Conservation (phyloP, 2,888 invertebrate species). For the Drosophila buzzatii region DNA sequence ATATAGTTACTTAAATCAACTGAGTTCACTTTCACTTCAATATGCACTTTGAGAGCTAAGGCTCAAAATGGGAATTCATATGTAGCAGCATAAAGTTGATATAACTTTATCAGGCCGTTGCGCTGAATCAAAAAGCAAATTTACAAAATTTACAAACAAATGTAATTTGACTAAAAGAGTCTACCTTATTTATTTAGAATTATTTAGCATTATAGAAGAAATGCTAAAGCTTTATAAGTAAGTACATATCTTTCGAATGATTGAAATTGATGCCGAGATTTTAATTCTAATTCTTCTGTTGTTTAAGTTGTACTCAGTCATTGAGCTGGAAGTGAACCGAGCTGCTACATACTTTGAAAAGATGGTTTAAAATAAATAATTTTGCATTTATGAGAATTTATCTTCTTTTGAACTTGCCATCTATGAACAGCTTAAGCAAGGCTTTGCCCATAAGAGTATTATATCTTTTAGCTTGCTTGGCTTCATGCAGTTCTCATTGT, state of each 20-base stretch:
- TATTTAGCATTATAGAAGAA: too few relatives aligned
- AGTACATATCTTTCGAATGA: neutral
- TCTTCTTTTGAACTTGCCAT: too few relatives aligned
- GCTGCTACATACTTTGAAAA: neutral
- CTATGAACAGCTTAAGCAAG: neutral
- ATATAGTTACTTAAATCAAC: neutral
- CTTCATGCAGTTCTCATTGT: neutral
- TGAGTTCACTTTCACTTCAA: neutral
- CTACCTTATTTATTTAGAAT: too few relatives aligned
- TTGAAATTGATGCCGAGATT: too few relatives aligned
- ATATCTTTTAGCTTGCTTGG: neutral
- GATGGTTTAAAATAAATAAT: neutral
- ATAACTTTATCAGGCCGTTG: too few relatives aligned
- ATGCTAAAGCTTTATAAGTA: neutral
- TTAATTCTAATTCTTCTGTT: too few relatives aligned
- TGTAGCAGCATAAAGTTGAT: too few relatives aligned
- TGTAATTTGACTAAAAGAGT: too few relatives aligned
- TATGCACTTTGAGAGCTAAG: neutral
- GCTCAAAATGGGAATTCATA: too few relatives aligned
- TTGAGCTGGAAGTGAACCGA: neutral
- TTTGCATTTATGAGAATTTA: neutral
- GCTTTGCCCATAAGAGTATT: neutral
- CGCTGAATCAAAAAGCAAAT: too few relatives aligned
- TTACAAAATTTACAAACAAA: too few relatives aligned
- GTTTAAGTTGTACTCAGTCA: neutral